A percentile compares a stretch with the other conserved stretches of the same genome.
These are phyloP conservation scores for Perizoma flavofasciatum DNA, from an alignment of 2,888 invertebrate species.

Conservation along the genomic window DNA sequence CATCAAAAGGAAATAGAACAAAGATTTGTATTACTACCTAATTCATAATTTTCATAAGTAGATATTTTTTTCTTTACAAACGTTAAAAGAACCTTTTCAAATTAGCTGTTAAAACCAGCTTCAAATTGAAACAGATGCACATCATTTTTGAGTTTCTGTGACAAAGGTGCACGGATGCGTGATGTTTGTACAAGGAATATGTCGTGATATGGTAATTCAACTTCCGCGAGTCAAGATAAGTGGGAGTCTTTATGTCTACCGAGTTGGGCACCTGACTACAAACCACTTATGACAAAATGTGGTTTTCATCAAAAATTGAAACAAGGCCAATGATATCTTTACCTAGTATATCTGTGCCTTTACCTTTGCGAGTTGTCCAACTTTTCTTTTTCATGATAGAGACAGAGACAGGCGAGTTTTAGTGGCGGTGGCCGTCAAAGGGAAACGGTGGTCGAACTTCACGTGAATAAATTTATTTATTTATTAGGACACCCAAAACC, in stretches of 20 bases:
- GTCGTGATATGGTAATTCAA: conserved; percentile 65
- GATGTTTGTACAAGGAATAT: conserved; percentile 66
- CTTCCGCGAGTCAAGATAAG: conserved; percentile 64
- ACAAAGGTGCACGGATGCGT: conserved; percentile 50
- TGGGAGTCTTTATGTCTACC: conserved; percentile 62
- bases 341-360: too few relatives aligned
- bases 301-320: too few relatives aligned
- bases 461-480: too few relatives aligned
- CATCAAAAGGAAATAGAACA: background rate
- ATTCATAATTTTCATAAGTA: conserved; percentile 17
- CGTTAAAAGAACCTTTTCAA: conserved; percentile 10
- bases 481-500: too few relatives aligned
- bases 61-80: background rate
- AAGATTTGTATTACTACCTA: conserved; percentile 1
- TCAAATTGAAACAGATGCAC: background rate
- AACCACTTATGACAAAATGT: too few relatives aligned
- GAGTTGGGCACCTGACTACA: conserved; percentile 24
- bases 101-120: conserved; percentile 3
- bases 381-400: too few relatives aligned
- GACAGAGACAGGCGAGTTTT: too few relatives aligned
- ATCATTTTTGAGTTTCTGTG: conserved; percentile 26
- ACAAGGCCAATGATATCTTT: too few relatives aligned
- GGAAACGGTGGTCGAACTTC: too few relatives aligned
- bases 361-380: too few relatives aligned
- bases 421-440: too few relatives aligned